A percentile compares a stretch with the other conserved stretches of the same genome.
These are phyloP conservation scores for Scaptomyza montana DNA, from an alignment of 1,140 invertebrate species.

Conservation along the genomic window DNA sequence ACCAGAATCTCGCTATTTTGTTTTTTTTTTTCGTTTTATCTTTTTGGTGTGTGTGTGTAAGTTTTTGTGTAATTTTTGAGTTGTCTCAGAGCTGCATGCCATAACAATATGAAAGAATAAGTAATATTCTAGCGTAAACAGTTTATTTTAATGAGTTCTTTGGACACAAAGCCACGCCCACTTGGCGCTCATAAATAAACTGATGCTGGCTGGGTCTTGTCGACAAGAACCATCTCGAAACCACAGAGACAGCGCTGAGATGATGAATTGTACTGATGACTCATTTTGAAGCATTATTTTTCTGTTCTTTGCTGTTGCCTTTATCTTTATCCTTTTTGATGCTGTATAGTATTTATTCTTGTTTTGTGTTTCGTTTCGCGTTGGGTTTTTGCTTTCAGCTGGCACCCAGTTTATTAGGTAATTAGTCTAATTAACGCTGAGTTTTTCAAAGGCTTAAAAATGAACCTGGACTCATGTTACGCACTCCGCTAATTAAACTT, in stretches of 20 bases:
- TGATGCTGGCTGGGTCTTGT: background rate
- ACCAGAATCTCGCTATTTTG: constrained; percentile 2
- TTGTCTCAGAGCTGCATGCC: background rate
- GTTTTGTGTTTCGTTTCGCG: constrained; percentile 25
- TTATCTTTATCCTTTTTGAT: constrained; percentile 1
- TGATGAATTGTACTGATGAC: constrained; percentile 75
- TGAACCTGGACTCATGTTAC: constrained; percentile 34
- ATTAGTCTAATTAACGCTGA: constrained; percentile 59
- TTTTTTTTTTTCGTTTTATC: background rate
- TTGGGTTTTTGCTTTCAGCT: constrained; percentile 8
- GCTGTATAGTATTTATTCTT: constrained; percentile 15
- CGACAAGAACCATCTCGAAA: background rate
- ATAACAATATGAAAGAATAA: constrained; percentile 4
- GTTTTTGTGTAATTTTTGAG: background rate
- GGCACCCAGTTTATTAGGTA: constrained; percentile 50
- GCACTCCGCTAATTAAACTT: constrained; percentile 44
- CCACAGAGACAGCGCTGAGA: constrained; percentile 32
- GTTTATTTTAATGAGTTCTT: constrained; percentile 45
- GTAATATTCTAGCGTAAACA: constrained; percentile 44
- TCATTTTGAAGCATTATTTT: constrained; percentile 60
- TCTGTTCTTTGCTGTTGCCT: constrained; percentile 17
- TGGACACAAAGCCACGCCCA: constrained; percentile 19
- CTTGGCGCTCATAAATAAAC: constrained; percentile 52
- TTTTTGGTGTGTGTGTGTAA: constrained; percentile 8
- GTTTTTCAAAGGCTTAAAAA: constrained; percentile 39